Evolutionary conservation across 2,797 vertebrate genomes (phyloP).

Genomic region (Poeciliopsis infans): DNA sequence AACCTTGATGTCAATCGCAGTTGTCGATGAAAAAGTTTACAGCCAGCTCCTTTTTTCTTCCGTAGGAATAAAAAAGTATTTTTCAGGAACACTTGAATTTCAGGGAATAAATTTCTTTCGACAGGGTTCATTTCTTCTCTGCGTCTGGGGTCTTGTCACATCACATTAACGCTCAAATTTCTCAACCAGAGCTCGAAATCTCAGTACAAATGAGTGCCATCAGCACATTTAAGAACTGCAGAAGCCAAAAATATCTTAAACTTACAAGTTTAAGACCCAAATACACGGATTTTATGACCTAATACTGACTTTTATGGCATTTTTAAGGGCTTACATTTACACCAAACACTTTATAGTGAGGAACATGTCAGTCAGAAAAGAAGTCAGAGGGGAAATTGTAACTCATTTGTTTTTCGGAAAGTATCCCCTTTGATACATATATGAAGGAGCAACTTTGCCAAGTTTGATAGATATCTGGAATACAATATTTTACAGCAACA

Average conservation of each 20-base stretch:
- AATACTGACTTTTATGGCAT: not conserved
- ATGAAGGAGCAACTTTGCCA: not conserved
- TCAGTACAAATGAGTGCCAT: not conserved
- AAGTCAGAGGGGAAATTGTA: not conserved
- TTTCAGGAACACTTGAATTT: not conserved
- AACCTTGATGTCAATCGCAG: not conserved
- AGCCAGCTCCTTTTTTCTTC: not conserved
- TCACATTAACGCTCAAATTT: not conserved
- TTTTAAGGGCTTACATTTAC: not conserved
- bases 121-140: not conserved
- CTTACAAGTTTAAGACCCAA: not conserved
- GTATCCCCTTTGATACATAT: not conserved
- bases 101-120: not conserved
- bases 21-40: not conserved
- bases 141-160: not conserved
- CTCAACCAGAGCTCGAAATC: not conserved
- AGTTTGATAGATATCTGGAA: not conserved
- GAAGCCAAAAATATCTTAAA: not conserved
- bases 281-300: not conserved
- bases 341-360: not conserved
- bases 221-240: not conserved
- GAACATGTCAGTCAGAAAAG: not conserved
- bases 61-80: not conserved
- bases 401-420: not conserved
- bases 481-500: not conserved